Evolutionary conservation across 2,113 vertebrate species (phyloP).

Genomic region (Hippocampus comes): DNA sequence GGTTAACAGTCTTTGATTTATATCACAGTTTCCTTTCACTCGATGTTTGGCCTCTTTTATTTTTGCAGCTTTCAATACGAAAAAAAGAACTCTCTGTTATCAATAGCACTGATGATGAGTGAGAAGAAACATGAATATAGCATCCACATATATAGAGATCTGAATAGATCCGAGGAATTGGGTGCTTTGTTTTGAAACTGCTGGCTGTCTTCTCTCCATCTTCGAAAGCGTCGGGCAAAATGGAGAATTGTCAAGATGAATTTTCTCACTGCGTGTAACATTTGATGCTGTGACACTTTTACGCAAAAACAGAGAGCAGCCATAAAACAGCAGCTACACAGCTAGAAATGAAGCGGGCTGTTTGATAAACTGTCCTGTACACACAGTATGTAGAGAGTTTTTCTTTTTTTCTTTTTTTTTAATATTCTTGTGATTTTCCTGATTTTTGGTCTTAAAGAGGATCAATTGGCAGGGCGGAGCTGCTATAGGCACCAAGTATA

Average conservation of each 20-base stretch:
- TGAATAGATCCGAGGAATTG: conserved; percentile 18
- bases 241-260: conserved; percentile 17
- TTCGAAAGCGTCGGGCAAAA: conserved; percentile 21
- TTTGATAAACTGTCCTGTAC: not conserved
- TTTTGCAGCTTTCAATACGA: conserved; percentile 30
- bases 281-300: conserved; percentile 19
- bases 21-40: conserved; percentile 61
- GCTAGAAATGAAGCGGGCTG: conserved; percentile 9
- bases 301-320: conserved; percentile 25
- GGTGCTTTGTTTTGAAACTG: conserved; percentile 39
- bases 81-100: conserved; percentile 22
- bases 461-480: conserved; percentile 10
- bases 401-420: not conserved
- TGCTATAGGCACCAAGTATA: conserved; percentile 31
- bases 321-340: conserved; percentile 37
- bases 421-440: conserved; percentile 13
- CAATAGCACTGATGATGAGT: conserved; percentile 19
- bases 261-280: conserved; percentile 14
- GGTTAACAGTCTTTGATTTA: conserved; percentile 69
- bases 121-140: conserved; percentile 20
- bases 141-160: conserved; percentile 11
- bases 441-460: conserved; percentile 25
- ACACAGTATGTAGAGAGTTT: not conserved
- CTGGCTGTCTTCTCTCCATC: conserved; percentile 23
- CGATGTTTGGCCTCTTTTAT: conserved; percentile 34